A percentile compares a stretch with the other conserved stretches of the same genome.
phyloP scores from a whole-genome alignment of 2,888 invertebrate species.

The Erebia ligea region DNA sequence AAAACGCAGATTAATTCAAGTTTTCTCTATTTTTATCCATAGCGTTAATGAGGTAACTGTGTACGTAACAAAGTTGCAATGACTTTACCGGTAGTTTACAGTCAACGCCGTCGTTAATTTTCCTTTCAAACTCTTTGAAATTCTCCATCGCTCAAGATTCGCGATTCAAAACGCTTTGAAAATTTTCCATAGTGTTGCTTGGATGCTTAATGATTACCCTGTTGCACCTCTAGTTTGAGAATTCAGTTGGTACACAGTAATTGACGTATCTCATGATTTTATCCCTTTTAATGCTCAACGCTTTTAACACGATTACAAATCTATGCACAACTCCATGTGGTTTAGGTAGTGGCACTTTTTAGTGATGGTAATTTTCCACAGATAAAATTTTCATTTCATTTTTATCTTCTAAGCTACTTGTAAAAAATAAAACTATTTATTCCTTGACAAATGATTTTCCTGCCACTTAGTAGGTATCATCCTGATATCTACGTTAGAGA shows the following conservation, averaged over 20 bases:
- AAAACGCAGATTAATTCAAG: constrained; percentile 67
- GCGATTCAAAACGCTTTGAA: constrained; percentile 53
- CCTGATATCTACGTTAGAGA: no score
- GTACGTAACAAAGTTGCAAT: constrained; percentile 72
- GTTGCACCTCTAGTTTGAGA: constrained; percentile 34
- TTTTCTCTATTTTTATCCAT: constrained; percentile 66
- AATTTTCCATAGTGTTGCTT: constrained; percentile 56
- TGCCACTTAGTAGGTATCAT: background rate
- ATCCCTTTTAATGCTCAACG: constrained; percentile 27
- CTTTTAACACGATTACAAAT: constrained; percentile 12
- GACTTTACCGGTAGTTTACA: constrained; percentile 59
- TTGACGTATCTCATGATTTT: constrained; percentile 31
- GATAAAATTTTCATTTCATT: background rate
- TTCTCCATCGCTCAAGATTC: constrained; percentile 68
- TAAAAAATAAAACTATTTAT: background rate
- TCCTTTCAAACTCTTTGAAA: constrained; percentile 75
- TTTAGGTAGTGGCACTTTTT: background rate
- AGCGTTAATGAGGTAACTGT: constrained; percentile 75
- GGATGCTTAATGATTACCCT: constrained; percentile 40
- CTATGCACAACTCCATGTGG: constrained; percentile 11
- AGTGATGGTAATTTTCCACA: background rate
- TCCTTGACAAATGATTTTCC: background rate
- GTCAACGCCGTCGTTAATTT: constrained; percentile 67
- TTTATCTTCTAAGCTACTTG: background rate
- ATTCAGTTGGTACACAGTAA: constrained; percentile 30